Evolutionary conservation across 2,888 invertebrate genomes (phyloP).

Genomic region (Busseola fusca): DNA sequence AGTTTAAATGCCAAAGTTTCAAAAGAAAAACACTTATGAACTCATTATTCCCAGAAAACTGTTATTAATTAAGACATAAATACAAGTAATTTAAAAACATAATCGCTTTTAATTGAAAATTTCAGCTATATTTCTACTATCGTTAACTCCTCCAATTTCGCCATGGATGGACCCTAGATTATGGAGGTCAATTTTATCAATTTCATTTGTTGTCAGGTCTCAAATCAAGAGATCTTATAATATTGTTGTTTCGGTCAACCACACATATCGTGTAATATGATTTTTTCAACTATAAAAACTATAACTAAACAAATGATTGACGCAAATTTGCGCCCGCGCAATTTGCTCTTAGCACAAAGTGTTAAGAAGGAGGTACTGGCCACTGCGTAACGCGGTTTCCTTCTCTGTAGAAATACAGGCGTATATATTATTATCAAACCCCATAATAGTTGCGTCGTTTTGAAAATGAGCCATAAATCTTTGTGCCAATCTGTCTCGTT

Average conservation of each 20-base stretch:
- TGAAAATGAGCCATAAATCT: background rate
- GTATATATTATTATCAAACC: background rate
- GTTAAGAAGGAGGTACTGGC: background rate
- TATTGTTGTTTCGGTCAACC: background rate
- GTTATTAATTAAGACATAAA: conserved; percentile 22
- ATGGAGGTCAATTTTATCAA: background rate
- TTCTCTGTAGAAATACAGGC: background rate
- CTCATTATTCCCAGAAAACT: conserved; percentile 38
- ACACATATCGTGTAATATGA: background rate
- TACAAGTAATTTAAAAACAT: conserved; percentile 25
- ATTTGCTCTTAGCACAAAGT: background rate
- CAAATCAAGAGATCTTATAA: background rate
- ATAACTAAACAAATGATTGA: background rate
- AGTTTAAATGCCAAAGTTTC: conserved; percentile 30
- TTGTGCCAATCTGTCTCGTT: background rate
- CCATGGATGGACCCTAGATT: background rate
- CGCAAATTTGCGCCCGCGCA: background rate
- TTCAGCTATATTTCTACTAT: background rate
- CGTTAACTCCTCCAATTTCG: background rate
- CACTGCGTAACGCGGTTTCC: background rate
- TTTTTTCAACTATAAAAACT: background rate
- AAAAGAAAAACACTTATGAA: conserved; percentile 30
- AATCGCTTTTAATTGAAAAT: conserved; percentile 8
- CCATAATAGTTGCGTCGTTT: background rate
- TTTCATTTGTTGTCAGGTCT: background rate